A percentile compares a stretch with the other conserved stretches of the same genome.
These are phyloP conservation scores for Phymorhynchus buccinoides DNA, from an alignment of 1,140 invertebrate genomes.

Conservation along the genomic window DNA sequence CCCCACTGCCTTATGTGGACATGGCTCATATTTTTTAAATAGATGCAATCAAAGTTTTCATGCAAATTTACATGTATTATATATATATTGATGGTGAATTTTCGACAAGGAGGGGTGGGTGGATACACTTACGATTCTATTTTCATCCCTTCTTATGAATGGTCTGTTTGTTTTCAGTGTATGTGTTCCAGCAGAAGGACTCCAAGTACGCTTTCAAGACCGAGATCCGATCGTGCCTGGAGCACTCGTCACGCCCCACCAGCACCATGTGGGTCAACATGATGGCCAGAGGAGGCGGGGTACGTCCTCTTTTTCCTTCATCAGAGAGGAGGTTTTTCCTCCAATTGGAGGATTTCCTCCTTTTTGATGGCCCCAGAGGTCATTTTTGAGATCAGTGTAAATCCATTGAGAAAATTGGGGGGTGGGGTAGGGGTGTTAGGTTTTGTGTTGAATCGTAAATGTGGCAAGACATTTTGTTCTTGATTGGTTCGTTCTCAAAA, in stretches of 20 bases:
- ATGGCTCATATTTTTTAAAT: background rate
- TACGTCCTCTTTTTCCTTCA: constrained; percentile 66
- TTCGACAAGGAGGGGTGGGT: background rate
- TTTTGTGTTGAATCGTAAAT: too few relatives aligned
- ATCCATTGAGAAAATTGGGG: too few relatives aligned
- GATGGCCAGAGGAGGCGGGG: constrained; percentile 94
- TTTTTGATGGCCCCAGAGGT: too few relatives aligned
- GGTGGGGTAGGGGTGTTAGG: too few relatives aligned
- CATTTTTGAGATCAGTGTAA: too few relatives aligned
- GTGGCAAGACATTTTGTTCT: too few relatives aligned
- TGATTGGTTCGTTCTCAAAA: too few relatives aligned
- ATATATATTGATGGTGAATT: background rate
- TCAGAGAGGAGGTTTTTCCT: too few relatives aligned
- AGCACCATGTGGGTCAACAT: constrained; percentile 99
- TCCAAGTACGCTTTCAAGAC: constrained; percentile 97
- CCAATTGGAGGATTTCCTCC: too few relatives aligned
- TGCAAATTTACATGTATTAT: background rate
- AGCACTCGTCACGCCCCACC: constrained; percentile 93
- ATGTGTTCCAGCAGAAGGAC: constrained; percentile 98
- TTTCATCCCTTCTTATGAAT: background rate
- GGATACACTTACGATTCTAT: background rate
- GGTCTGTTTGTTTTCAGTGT: constrained; percentile 82
- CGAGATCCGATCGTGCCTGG: constrained; percentile 95
- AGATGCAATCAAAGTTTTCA: background rate
- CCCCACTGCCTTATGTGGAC: too few relatives aligned